Evolutionary conservation across 2,797 vertebrate species (phyloP), one percentile per base, ranked within the genome.

Genomic region (Enteromius radiatus): DNA sequence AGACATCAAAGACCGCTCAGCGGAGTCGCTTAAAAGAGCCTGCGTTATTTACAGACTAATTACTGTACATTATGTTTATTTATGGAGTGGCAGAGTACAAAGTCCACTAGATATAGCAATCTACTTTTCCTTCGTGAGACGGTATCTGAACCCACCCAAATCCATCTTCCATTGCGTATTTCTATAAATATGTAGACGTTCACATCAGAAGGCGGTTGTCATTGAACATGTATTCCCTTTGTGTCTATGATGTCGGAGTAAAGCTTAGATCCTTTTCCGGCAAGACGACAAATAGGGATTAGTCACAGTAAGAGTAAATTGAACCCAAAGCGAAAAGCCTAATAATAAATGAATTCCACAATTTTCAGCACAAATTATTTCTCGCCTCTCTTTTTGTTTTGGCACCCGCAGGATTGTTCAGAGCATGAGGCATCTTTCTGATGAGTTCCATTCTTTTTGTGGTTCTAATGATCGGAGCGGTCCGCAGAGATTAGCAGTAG

Each of bases 251-350:
- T 77, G 31, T 52, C n/a, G 33, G 19, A 65, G 52, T 61, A 81
- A 86, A 56, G 78, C 80, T 74, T 61, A 74, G 65, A 84, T 86
- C 73, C 49, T 74, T 86, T 75, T 71, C 49, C 41, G 26, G 61
- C 23, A 56, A 47, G 54, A 64, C 68, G 41, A 52, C 52, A 84
- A 84, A 84, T 78, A 26, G 76, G 79, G 84, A 84, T 83, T 75
- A 81, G 84, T 86, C 83, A 43, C 80, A 69, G 65, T 76, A 59
- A 56, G 82, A 82, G 64, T 75, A 75, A 86, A 78, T 69, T 76
- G 38, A 67, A 74, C 79, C 65, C 82, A 63, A 61, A 68, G 68
- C 21, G 38, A 80, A 74, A 80, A 65, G 65, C 61, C 76, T 14
- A 38, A 56, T 84, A 86, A 86, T 81, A 75, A 86, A 81, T 45